Percentiles rank a stretch among this genome's conserved stretches.
Conservation (phyloP, 1,140 invertebrate species). For the Anoplolepis gracilipes region DNA sequence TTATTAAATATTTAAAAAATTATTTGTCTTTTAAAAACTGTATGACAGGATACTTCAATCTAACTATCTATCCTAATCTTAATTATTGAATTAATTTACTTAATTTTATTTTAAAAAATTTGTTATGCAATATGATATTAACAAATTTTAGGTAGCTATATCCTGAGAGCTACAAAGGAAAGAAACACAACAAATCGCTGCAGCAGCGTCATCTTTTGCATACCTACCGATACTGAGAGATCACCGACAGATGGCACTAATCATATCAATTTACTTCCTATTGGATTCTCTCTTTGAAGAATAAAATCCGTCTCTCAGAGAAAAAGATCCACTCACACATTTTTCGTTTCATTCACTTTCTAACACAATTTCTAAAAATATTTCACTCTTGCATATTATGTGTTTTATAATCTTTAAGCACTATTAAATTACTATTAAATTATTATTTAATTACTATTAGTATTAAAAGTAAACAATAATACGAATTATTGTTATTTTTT, state of each 20-base stretch:
- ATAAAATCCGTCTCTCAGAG: conserved; percentile 17
- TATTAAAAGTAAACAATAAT: background rate
- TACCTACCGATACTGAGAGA: background rate
- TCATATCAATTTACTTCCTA: background rate
- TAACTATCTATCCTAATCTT: background rate
- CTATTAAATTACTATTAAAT: no score
- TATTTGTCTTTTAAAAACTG: background rate
- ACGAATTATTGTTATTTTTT: background rate
- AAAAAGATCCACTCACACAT: background rate
- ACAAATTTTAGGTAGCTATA: background rate
- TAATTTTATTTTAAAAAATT: background rate
- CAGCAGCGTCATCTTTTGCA: conserved; percentile 53
- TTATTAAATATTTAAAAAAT: background rate
- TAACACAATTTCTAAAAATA: conserved; percentile 7
- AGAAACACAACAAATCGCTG: conserved; percentile 8
- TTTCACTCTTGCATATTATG: background rate
- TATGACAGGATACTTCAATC: background rate
- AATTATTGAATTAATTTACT: background rate
- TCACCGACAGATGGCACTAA: conserved; percentile 53
- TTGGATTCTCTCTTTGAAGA: background rate
- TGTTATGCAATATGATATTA: conserved; percentile 28
- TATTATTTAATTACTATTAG: no score
- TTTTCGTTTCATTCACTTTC: background rate
- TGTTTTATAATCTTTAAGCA: background rate
- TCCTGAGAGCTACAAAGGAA: background rate